phyloP scores from a whole-genome alignment of 2,113 vertebrate genomes.

The Myotis lucifugus region DNA sequence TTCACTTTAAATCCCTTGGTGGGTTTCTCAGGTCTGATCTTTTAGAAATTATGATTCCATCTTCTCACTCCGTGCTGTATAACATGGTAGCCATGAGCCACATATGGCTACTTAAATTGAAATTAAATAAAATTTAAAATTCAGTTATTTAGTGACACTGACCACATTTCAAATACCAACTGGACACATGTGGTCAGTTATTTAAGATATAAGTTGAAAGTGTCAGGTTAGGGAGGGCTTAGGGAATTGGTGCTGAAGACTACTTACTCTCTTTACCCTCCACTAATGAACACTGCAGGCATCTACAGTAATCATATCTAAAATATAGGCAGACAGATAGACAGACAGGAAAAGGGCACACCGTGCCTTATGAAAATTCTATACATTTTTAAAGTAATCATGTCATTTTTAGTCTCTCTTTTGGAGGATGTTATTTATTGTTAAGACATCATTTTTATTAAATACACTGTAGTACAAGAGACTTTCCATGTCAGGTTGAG shows the following conservation, averaged over 20 bases:
- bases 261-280: not conserved
- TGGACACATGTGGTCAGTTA: not conserved
- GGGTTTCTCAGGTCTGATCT: not conserved
- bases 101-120: not conserved
- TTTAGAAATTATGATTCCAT: not conserved
- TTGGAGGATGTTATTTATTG: slow-evolving; percentile 87
- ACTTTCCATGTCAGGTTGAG: slow-evolving; percentile 91
- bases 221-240: not conserved
- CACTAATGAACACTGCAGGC: not conserved
- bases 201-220: not conserved
- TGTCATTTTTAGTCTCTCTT: slow-evolving; percentile 75
- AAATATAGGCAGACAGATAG: not conserved
- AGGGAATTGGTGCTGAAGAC: not conserved
- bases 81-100: not conserved
- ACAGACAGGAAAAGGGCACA: not conserved
- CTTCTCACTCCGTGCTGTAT: not conserved
- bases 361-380: not conserved
- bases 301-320: not conserved
- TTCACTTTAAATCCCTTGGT: too few relatives aligned
- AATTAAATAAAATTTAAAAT: slow-evolving; percentile 25
- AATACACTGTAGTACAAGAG: slow-evolving; percentile 96
- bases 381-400: slow-evolving; percentile 74
- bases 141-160: not conserved
- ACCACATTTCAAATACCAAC: not conserved
- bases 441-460: slow-evolving; percentile 97